Base-by-base conservation (phyloP, 1,140 invertebrate species). In the Hyles euphorbiae region DNA sequence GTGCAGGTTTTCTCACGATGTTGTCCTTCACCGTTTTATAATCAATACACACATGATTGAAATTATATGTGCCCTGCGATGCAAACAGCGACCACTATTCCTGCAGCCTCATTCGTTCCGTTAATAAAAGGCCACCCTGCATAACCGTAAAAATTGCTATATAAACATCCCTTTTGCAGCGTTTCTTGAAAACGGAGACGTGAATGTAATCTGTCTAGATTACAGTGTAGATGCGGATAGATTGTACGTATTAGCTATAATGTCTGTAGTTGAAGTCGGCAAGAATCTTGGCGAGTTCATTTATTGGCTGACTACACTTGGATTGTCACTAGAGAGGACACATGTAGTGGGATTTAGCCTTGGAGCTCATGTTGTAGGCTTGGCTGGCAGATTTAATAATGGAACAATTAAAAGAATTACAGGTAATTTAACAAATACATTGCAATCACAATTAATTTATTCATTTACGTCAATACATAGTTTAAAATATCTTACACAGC, bases 191-290 rank as follows among this genome's bases (percentile, higher is more conserved):
- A 73, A 72, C 12, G 88, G 78, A 0, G 89, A 93, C 64, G 90
- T 90, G 22, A 94, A 94, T 66, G 84, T 94, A 2, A 91, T 95
- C 60, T 79, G 90, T 32, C 87, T 95, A 0, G 92, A 94, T 63
- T 95, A 94, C 94, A 90, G 82, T 6, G 68, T 81, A 0, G 83
- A 90, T 5, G 92, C 93, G 4, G 78, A 76, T 45, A 84, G 86
- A 44, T 91, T 91, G 47, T 91, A 91, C 32, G 67, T 87, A 7
- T 81, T 89, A 34, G 90, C 92, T 0, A 89, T 87, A 12, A 73
- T 64, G 33, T 83, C 89, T 65, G 90, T 91, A 10, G 79, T 89
- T 43, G 72, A 59, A 53, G 69, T 84, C 10, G 88, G 91, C 0
- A 53, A 76, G 43, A 70, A 69, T 0, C 34, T 92, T 5, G 91